These are phyloP conservation scores for Drosophila mimica DNA, from an alignment of 2,888 invertebrate genomes.

Conservation along the genomic window DNA sequence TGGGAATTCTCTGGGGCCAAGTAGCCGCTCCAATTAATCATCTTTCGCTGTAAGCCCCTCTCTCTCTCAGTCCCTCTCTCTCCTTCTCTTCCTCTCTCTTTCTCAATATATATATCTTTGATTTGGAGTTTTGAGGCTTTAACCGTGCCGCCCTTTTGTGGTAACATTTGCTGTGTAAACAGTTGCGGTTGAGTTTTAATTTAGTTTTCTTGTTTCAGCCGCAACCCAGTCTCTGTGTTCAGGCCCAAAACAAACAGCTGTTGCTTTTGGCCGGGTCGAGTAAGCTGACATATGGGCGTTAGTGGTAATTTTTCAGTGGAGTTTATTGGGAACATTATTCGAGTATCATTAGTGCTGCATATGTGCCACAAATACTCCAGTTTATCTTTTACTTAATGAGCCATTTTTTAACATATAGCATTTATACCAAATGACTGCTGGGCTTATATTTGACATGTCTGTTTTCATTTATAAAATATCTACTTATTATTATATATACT, in stretches of 20 bases:
- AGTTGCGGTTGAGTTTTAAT: constrained; percentile 78
- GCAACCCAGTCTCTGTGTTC: background rate
- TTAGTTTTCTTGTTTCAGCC: constrained; percentile 69
- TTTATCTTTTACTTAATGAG: constrained; percentile 22
- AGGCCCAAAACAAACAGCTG: constrained; percentile 57
- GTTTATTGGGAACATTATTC: constrained; percentile 65
- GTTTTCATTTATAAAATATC: background rate
- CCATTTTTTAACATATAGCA: constrained; percentile 7
- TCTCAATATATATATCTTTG: constrained; percentile 28
- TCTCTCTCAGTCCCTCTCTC: constrained; percentile 19
- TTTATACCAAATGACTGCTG: constrained; percentile 8
- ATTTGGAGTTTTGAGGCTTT: constrained; percentile 30
- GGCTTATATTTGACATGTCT: constrained; percentile 1
- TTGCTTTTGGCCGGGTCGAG: constrained; percentile 38
- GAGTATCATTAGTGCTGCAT: constrained; percentile 50
- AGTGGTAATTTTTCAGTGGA: constrained; percentile 75
- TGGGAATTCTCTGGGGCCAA: constrained; percentile 37
- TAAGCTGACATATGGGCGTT: constrained; percentile 80
- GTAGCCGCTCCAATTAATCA: constrained; percentile 75
- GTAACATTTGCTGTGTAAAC: constrained; percentile 81
- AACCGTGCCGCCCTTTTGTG: constrained; percentile 64
- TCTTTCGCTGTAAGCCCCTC: constrained; percentile 35
- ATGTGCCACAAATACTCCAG: constrained; percentile 24
- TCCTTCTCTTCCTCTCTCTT: constrained; percentile 13
- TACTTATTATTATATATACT: too few species aligned